phyloP scores from a whole-genome alignment of 2,113 vertebrate species.

The Pygoscelis antarcticus region DNA sequence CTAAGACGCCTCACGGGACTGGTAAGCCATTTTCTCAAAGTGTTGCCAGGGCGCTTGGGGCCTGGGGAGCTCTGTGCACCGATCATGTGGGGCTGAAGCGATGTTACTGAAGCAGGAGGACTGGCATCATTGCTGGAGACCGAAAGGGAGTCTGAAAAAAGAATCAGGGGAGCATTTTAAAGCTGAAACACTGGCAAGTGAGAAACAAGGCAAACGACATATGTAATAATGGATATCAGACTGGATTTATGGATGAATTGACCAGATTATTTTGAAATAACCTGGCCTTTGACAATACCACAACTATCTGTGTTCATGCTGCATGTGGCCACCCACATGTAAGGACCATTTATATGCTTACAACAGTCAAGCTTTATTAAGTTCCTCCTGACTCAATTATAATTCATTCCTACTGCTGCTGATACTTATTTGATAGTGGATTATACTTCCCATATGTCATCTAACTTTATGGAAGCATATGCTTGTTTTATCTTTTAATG shows the following conservation, averaged over 20 bases:
- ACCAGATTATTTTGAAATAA: background rate
- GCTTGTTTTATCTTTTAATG: background rate
- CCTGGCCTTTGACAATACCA: background rate
- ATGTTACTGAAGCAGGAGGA: conserved; percentile 88
- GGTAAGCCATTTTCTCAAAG: conserved; percentile 96
- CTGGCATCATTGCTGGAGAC: conserved; percentile 95
- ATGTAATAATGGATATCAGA: background rate
- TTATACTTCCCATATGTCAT: background rate
- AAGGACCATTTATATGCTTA: background rate
- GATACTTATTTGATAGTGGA: background rate
- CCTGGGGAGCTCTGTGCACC: conserved; percentile 93
- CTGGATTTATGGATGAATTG: background rate
- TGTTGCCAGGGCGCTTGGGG: conserved; percentile 97
- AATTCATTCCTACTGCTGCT: background rate
- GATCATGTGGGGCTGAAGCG: conserved; percentile 91
- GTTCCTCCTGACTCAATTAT: background rate
- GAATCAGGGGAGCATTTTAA: background rate
- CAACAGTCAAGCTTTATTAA: background rate
- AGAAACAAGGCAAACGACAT: background rate
- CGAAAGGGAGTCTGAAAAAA: conserved; percentile 86
- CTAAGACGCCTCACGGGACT: conserved; percentile 95
- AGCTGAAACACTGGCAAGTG: background rate
- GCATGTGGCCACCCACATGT: fast-evolving
- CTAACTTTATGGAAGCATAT: background rate
- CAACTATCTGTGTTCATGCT: background rate